phyloP scores from a whole-genome alignment of 2,113 vertebrate species.

The Callithrix jacchus region DNA sequence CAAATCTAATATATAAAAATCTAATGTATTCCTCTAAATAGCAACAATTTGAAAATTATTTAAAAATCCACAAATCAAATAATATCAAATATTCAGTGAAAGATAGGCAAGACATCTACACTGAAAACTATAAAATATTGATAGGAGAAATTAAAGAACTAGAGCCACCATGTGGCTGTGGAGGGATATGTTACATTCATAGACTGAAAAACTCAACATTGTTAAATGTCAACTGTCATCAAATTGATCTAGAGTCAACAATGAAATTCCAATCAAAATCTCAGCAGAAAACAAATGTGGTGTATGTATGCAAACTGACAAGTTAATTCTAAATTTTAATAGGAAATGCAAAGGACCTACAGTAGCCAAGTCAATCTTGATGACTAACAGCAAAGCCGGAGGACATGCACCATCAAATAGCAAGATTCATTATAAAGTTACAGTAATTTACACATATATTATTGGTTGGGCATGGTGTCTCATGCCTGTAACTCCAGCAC shows the following conservation, averaged over 20 bases:
- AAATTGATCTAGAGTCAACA: neutral
- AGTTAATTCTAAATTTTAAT: constrained; percentile 10
- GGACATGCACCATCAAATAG: neutral
- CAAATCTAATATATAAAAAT: neutral
- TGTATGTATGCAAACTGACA: neutral
- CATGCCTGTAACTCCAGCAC: too few relatives aligned
- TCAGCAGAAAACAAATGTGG: neutral
- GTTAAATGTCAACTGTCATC: neutral
- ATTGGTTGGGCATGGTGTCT: neutral
- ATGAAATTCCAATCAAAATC: neutral
- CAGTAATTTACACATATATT: neutral
- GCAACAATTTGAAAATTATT: neutral
- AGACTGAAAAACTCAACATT: neutral
- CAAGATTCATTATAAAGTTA: neutral
- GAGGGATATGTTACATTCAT: neutral
- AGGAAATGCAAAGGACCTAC: neutral
- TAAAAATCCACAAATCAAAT: neutral
- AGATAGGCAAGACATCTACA: neutral
- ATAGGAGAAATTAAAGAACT: neutral
- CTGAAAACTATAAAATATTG: neutral
- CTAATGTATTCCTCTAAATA: neutral
- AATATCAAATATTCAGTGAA: constrained; percentile 14
- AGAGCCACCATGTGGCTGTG: neutral
- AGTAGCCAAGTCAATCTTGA: neutral
- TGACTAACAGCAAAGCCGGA: neutral